Conservation (phyloP, 1,140 invertebrate genomes). For the Charaxes varanes region DNA sequence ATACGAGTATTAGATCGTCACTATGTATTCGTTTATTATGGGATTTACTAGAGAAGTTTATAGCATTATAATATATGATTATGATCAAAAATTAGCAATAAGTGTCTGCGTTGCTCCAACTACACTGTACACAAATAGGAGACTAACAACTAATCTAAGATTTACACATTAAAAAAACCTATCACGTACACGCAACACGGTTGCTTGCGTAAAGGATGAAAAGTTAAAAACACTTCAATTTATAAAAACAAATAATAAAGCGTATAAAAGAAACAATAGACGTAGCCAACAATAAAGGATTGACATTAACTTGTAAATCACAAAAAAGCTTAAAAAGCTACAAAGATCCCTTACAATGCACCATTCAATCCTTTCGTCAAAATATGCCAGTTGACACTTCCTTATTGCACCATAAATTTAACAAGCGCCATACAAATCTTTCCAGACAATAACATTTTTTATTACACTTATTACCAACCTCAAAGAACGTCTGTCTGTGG, state of each 20-base stretch:
- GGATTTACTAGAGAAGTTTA: too few relatives aligned
- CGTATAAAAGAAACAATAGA: constrained; percentile 51
- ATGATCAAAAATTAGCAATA: too few relatives aligned
- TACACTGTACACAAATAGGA: too few relatives aligned
- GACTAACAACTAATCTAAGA: too few relatives aligned
- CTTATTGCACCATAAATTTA: constrained; percentile 68
- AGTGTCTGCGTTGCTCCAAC: too few relatives aligned
- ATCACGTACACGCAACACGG: too few relatives aligned
- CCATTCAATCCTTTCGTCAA: constrained; percentile 71
- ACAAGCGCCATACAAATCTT: constrained; percentile 45
- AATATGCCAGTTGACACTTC: constrained; percentile 65
- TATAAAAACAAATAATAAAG: constrained; percentile 50
- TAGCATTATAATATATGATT: too few relatives aligned
- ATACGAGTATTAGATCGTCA: too few relatives aligned
- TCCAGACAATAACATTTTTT: constrained; percentile 28
- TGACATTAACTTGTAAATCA: constrained; percentile 41
- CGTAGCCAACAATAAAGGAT: constrained; percentile 42
- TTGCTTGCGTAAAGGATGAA: too few relatives aligned
- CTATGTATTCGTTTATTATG: too few relatives aligned
- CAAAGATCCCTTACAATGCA: constrained; percentile 52
- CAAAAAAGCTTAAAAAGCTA: constrained; percentile 52
- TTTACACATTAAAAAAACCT: too few relatives aligned
- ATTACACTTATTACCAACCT: constrained; percentile 16
- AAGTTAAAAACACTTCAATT: constrained; percentile 39
- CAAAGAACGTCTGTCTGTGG: constrained; percentile 4